Percentiles rank a stretch among this genome's conserved stretches.
These are phyloP conservation scores for Heterodera carotae DNA, from an alignment of 1,140 invertebrate species.

Conservation along the genomic window DNA sequence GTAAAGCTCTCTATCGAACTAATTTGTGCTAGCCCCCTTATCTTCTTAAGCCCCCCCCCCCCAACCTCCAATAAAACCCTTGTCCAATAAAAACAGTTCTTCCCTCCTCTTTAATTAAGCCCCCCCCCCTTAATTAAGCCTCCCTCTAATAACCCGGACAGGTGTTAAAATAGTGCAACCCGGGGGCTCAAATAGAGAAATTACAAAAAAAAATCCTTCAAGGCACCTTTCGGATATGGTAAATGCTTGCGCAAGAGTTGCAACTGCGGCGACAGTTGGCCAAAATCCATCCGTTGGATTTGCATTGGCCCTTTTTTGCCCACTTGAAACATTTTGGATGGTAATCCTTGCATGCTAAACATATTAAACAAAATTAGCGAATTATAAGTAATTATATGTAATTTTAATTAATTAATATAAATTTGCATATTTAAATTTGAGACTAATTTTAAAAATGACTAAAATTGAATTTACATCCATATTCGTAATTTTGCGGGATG, in stretches of 20 bases:
- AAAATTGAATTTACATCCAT: conserved; percentile 51
- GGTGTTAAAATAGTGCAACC: too few species aligned
- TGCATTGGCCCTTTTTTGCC: conserved; percentile 42
- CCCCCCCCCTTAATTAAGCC: too few species aligned
- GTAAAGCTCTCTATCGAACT: too few species aligned
- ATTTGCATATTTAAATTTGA: too few species aligned
- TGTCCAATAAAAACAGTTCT: too few species aligned
- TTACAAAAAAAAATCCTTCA: background rate
- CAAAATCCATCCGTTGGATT: conserved; percentile 49
- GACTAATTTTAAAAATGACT: too few species aligned
- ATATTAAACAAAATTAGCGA: background rate
- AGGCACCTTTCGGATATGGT: conserved; percentile 32
- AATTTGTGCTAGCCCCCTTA: too few species aligned
- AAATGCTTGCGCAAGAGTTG: conserved; percentile 31
- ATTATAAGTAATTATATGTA: background rate
- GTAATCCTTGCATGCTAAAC: conserved; percentile 45
- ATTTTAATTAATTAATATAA: background rate
- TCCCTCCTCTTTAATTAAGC: too few species aligned
- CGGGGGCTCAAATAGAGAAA: too few species aligned
- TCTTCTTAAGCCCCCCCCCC: too few species aligned
- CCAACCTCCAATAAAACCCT: too few species aligned
- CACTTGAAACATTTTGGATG: conserved; percentile 41
- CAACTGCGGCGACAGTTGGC: conserved; percentile 42
- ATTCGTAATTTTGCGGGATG: conserved; percentile 47
- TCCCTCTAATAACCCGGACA: too few species aligned